Evolutionary conservation across 2,797 vertebrate species (phyloP), one percentile per base, ranked within the genome.

Genomic region (Forpus xanthops): DNA sequence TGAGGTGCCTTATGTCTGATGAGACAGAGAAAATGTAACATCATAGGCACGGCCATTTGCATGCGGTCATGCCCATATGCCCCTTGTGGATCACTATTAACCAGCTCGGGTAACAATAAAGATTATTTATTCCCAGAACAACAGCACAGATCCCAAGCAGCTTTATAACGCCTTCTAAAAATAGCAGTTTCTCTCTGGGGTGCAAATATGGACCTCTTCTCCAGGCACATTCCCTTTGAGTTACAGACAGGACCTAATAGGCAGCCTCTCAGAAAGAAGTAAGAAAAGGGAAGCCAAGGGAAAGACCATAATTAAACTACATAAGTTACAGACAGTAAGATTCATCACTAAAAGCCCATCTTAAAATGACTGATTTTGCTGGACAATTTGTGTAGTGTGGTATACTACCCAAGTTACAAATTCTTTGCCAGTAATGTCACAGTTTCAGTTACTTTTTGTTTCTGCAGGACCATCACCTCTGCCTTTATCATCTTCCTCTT

Each of bases 11-110:
- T 25, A 24, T 18, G 31, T 11, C 37, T 42, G 47, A 42, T 0
- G 0, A 87, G 31, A 31, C 5, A 71, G 47, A 77, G 27, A 44
- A 87, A 60, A 70, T 28, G 12, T 24, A 12, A 6, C 4, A 11
- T 23, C 2, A 4, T 0, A 18, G 20, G 20, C 35, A 33, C 45
- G 37, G 24, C 21, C 18, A 2, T 85, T 79, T 66, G 45, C 66
- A 35, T 25, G 60, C 21, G 11, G 9, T 15, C 0, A 0, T 70
- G n/a, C 4, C 39, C 23, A 9, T 76, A n/a, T 28, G 20, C 7
- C 31, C 23, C 41, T 65, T 70, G 20, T 62, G 24, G 19, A 58
- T 16, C 30, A 33, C n/a, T 65, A 21, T n/a, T 64, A 66, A 80
- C 6, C 45, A 87, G 49, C 24, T 94, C 18, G 35, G 16, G 21